Conservation (phyloP, 2,113 vertebrate genomes). For the Brachirus orientalis region DNA sequence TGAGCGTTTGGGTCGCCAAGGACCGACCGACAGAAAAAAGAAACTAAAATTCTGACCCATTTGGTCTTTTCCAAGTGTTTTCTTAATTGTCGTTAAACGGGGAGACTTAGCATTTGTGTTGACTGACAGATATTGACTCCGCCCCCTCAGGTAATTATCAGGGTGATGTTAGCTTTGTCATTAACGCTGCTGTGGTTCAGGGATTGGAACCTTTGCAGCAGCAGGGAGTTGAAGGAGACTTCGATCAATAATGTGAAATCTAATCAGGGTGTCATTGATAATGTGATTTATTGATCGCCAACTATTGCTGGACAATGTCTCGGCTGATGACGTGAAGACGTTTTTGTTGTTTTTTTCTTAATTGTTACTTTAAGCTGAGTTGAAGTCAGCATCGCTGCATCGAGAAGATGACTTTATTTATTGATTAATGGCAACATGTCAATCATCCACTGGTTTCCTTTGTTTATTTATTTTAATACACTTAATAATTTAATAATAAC, state of each 20-base stretch:
- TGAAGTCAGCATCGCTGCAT: constrained; percentile 38
- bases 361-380: constrained; percentile 37
- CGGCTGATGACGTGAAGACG: background rate
- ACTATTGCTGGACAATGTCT: constrained; percentile 68
- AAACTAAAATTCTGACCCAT: background rate
- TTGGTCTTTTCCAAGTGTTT: background rate
- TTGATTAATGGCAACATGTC: constrained; percentile 16
- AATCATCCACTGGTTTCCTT: constrained; percentile 1
- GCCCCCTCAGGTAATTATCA: constrained; percentile 9
- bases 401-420: constrained; percentile 42
- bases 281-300: constrained; percentile 21
- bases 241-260: constrained; percentile 48
- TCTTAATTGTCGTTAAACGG: background rate
- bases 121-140: background rate
- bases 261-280: constrained; percentile 19
- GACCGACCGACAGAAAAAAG: background rate
- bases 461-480: constrained; percentile 13
- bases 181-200: background rate
- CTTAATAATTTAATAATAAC: background rate
- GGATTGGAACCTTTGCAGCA: background rate
- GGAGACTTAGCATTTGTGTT: background rate
- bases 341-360: background rate
- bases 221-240: constrained; percentile 1
- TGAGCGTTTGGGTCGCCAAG: background rate
- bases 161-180: background rate